Base-by-base conservation (phyloP, 2,113 vertebrate species). In the Scartelaos histophorus region DNA sequence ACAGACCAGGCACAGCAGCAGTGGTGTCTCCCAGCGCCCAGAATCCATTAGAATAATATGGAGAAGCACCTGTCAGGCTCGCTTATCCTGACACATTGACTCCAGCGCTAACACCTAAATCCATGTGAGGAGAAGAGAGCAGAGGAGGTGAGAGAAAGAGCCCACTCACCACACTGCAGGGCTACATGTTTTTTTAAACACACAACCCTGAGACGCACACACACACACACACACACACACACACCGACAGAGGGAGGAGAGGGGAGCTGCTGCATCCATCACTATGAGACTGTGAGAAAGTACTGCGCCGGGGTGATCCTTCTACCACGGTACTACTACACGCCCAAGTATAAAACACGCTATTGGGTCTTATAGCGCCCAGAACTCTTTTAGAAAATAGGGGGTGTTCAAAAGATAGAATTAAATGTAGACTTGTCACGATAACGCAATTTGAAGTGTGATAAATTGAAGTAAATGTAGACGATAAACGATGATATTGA, bases 11-110 rank as follows among this genome's bases (percentile, higher is more conserved):
- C n/a, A 22, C 21, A 22, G 56, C 5, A 6, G 56, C 46, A 71
- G 85, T 62, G 82, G 71, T 66, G 65, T 77, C 75, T 79, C 74
- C 65, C 67, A 75, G 45, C 21, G 67, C 24, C 67, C 76, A 76
- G 80, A 88, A 83, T 83, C 82, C 57, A 88, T 88, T 89, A 88
- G 87, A 89, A 89, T 92, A 92, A 91, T 85, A 81, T 88, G 84
- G 81, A 89, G 83, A 87, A 92, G 85, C 87, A 91, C 69, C 85
- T 90, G 88, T 83, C 88, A 86, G 81, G 71, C 68, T 81, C n/a
- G 0, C 74, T 92, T 90, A 89, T 81, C 79, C 25, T 85, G 85
- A 90, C 73, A 82, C 82, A 82, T 29, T 58, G 74, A 83, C 82
- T 78, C 70, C 69, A 80, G 82, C 75, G 65, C 76, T 58, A 85